phyloP scores from a whole-genome alignment of 1,140 invertebrate species.

The Brachionus koreanus region DNA sequence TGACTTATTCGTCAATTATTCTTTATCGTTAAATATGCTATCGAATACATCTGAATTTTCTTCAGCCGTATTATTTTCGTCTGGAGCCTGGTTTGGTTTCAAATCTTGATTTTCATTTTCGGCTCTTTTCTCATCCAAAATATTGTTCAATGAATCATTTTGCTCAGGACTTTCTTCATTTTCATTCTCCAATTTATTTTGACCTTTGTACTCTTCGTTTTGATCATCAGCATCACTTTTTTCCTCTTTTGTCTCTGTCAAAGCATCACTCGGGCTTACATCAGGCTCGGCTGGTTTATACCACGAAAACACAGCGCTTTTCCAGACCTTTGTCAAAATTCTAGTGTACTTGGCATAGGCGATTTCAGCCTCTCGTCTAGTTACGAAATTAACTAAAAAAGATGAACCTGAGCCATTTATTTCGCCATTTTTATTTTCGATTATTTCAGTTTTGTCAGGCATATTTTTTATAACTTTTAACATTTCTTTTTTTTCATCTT shows the following conservation, averaged over 20 bases:
- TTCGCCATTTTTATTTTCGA: not conserved
- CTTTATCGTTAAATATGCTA: not conserved
- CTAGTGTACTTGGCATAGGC: not conserved
- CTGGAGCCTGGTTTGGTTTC: not conserved
- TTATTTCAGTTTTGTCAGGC: not conserved
- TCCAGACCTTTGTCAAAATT: not conserved
- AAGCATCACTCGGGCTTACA: not conserved
- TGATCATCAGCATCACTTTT: not conserved
- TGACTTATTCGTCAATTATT: constrained; percentile 32
- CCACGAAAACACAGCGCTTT: not conserved
- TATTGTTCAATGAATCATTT: not conserved
- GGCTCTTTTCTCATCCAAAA: not conserved
- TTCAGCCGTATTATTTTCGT: not conserved
- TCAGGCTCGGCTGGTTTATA: not conserved
- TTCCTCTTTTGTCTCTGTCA: not conserved
- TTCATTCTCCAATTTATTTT: constrained; percentile 1
- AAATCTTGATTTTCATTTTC: not conserved
- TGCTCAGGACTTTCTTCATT: not conserved
- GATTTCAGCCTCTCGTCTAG: constrained; percentile 32
- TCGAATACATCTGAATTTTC: constrained; percentile 32
- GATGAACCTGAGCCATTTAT: not conserved
- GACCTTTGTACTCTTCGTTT: not conserved
- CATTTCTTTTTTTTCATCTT: constrained; percentile 13
- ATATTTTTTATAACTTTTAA: not conserved
- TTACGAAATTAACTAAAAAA: constrained; percentile 31